These are phyloP conservation scores for Solea senegalensis DNA, from an alignment of 2,113 vertebrate species.

Conservation along the genomic window DNA sequence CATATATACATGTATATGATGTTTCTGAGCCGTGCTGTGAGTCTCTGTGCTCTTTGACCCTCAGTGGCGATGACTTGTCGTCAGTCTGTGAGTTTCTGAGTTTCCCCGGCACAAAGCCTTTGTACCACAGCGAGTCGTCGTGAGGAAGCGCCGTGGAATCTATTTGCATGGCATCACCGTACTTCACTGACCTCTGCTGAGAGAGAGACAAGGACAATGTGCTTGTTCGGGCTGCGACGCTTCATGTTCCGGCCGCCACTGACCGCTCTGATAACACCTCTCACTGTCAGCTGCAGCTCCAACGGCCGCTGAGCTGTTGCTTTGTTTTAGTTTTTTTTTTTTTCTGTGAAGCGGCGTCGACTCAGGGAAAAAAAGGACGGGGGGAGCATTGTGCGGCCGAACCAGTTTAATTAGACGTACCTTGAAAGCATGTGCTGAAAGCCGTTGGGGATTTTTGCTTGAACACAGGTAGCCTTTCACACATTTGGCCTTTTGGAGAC, in stretches of 20 bases:
- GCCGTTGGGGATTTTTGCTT: neutral
- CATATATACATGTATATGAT: too few relatives aligned
- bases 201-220: neutral
- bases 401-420: constrained; percentile 25
- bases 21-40: too few relatives aligned
- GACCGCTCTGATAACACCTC: neutral
- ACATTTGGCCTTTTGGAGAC: constrained; percentile 45
- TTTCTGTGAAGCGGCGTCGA: neutral
- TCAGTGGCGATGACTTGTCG: too few relatives aligned
- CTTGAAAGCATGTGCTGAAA: constrained; percentile 22
- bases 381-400: neutral
- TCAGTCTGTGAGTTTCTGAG: too few relatives aligned
- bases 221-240: neutral
- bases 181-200: neutral
- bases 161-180: neutral
- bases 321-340: neutral
- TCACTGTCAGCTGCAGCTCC: constrained; percentile 20
- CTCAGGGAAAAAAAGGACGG: neutral
- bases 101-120: too few relatives aligned
- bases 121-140: too few relatives aligned
- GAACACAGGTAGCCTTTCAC: constrained; percentile 42
- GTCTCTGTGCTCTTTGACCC: too few relatives aligned
- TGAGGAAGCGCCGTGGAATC: neutral
- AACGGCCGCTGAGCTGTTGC: too few relatives aligned
- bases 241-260: neutral